Base-by-base conservation (phyloP, 2,888 invertebrate genomes). In the Diarsia rubi region DNA sequence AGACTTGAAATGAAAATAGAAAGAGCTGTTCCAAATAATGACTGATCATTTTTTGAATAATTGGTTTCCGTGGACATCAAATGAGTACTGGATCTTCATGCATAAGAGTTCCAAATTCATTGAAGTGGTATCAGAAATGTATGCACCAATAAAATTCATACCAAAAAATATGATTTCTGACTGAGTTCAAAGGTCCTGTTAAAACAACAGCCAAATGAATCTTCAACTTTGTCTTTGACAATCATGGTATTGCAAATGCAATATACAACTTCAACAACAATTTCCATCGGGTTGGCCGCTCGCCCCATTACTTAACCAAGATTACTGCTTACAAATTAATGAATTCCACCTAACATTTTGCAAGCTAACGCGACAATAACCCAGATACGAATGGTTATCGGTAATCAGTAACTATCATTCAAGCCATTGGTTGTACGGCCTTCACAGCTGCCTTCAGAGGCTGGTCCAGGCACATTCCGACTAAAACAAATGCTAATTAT, bases 401-500 rank as follows among this genome's bases (percentile, higher is more conserved):
- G 74, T 69, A 72, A 87, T 83, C 87, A 81, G 83, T 62, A 79
- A 81, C 86, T 85, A 87, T 86, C 84, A 78, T 84, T 84, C 82
- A 88, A 84, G 77, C 76, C 81, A 82, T 86, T 81, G 81, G 79
- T 63, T 67, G 77, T 19, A n/a, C 83, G 85, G 73, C 89, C 89
- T 89, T 89, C 79, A 78, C 63, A 81, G 31, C 83, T 87, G 79
- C 89, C 89, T 89, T 89, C 88, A 81, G 83, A 81, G 64, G 70
- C 75, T 82, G 78, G 81, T 79, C 79, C 70, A 82, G 74, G 74
- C 77, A 44, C 88, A 88, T 89, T 90, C 90, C 82, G 76, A 69
- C 77, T 75, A 78, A 86, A 86, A 83, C 84, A 83, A 90, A 90
- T 90, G 87, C 86, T 88, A 88, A 89, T 90, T 87, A 88, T 87